These are phyloP conservation scores for Cranoglanis bouderius DNA, from an alignment of 2,113 vertebrate genomes.

Conservation along the genomic window DNA sequence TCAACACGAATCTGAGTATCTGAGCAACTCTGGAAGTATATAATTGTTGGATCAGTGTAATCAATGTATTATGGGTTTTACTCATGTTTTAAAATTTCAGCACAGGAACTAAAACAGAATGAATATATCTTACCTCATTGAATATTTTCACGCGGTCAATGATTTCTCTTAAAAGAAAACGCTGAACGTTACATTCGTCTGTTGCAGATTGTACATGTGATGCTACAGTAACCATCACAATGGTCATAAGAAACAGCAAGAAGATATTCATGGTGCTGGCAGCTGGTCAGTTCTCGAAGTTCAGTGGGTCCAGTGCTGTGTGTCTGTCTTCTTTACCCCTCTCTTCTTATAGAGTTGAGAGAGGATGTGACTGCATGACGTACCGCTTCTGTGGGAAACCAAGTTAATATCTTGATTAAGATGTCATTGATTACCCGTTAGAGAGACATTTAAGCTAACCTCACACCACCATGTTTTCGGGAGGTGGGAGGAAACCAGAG, in stretches of 20 bases:
- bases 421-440: not conserved
- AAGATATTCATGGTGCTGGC: constrained; percentile 23
- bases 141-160: not conserved
- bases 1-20: not conserved
- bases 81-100: not conserved
- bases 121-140: not conserved
- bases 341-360: not conserved
- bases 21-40: not conserved
- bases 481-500: not conserved
- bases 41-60: not conserved
- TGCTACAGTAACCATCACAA: not conserved
- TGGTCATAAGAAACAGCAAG: not conserved
- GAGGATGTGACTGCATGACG: not conserved
- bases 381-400: not conserved
- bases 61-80: not conserved
- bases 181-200: fast-evolving
- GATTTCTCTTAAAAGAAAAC: not conserved
- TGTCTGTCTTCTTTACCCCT: not conserved
- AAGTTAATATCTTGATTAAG: not conserved
- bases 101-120: not conserved
- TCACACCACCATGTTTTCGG: not conserved
- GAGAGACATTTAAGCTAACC: not conserved
- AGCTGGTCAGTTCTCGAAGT: not conserved
- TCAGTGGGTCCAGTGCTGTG: not conserved
- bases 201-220: fast-evolving